These are phyloP conservation scores for Benthosema pterotum DNA, from an alignment of 2,797 vertebrate species.

Conservation along the genomic window DNA sequence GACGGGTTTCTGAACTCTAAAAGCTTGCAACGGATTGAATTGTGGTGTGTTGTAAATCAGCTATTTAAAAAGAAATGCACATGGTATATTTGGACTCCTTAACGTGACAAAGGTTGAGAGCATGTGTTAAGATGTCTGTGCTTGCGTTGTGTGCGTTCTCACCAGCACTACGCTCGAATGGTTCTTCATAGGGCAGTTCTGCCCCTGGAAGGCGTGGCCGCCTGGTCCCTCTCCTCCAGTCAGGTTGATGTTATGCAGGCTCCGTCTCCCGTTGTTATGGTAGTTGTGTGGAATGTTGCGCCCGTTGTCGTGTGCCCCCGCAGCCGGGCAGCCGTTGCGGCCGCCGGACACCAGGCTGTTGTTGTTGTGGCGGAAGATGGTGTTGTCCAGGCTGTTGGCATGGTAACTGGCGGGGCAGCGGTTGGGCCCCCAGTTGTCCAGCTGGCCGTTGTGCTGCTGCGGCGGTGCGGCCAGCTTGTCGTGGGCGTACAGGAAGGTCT, in stretches of 20 bases:
- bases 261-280: constrained; percentile 72
- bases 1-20: no score
- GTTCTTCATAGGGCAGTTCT: constrained; percentile 78
- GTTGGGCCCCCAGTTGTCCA: constrained; percentile 73
- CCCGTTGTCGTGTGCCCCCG: constrained; percentile 21
- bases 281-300: constrained; percentile 11
- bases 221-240: constrained; percentile 34
- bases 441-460: constrained; percentile 29
- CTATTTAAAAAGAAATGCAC: no score
- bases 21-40: no score
- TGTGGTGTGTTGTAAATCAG: no score
- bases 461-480: constrained; percentile 78
- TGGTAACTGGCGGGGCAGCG: constrained; percentile 72
- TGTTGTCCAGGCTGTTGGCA: constrained; percentile 62
- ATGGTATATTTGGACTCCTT: no score
- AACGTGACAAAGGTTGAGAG: no score
- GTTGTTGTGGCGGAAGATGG: constrained; percentile 76
- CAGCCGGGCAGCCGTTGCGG: constrained; percentile 29
- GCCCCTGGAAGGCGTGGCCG: constrained; percentile 55
- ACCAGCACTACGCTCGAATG: constrained; percentile 83
- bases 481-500: constrained; percentile 89
- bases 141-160: constrained; percentile 49
- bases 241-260: constrained; percentile 67
- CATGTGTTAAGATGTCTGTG: no score
- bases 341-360: constrained; percentile 42